Evolutionary conservation across 2,113 vertebrate genomes (phyloP).

Genomic region (Eleginops maclovinus): DNA sequence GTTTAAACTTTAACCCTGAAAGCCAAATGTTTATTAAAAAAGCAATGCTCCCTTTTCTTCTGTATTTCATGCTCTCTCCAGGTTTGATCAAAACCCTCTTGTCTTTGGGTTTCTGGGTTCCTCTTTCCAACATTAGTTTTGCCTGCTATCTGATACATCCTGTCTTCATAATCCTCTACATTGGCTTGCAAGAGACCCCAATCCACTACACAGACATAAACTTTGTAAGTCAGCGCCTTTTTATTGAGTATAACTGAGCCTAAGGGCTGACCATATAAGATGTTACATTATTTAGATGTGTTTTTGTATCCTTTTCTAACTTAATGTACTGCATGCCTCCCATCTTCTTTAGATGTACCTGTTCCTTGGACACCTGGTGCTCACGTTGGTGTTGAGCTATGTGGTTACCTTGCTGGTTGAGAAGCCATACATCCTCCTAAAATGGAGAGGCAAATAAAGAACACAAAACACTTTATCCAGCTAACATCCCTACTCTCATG

Average conservation of each 20-base stretch:
- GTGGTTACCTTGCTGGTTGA: constrained; percentile 84
- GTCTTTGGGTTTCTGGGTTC: constrained; percentile 82
- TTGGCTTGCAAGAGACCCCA: constrained; percentile 86
- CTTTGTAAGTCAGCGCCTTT: constrained; percentile 81
- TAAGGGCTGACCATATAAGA: background rate
- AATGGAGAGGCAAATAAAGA: constrained; percentile 34
- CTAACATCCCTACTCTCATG: background rate
- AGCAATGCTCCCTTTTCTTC: background rate
- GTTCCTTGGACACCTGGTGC: constrained; percentile 84
- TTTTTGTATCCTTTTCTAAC: background rate
- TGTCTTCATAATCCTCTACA: constrained; percentile 85
- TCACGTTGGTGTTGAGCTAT: constrained; percentile 80
- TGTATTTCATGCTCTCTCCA: constrained; percentile 39
- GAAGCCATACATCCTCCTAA: constrained; percentile 81
- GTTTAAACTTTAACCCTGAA: background rate
- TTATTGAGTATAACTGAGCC: background rate
- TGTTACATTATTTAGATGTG: background rate
- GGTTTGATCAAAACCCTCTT: constrained; percentile 83
- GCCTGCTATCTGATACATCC: constrained; percentile 89
- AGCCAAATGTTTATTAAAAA: background rate
- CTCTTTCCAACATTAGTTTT: constrained; percentile 87
- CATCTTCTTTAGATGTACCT: constrained; percentile 83
- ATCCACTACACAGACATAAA: constrained; percentile 87
- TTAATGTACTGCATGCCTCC: background rate
- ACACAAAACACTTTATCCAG: background rate